Evolutionary conservation across 2,113 vertebrate species (phyloP), one percentile per base, ranked within the genome.

Genomic region (Baryphthengus martii): DNA sequence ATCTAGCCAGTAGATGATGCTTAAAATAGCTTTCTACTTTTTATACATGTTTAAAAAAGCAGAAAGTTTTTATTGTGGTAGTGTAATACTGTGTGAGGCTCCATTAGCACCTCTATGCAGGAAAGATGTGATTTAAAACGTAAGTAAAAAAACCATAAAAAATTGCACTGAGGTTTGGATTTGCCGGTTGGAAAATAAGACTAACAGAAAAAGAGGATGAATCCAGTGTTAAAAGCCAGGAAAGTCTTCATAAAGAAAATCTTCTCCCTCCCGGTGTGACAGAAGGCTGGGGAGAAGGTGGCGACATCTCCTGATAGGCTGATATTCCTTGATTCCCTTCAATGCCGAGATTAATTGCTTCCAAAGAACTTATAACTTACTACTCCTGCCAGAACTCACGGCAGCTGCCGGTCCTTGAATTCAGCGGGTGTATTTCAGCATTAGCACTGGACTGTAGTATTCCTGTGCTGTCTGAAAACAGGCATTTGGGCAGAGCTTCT

Each of bases 381-480:
- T 33, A 9, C 13, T 71, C 29, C 14, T 61, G 58, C 40, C 6
- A 24, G 20, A 88, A 24, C 24, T 31, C 4, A 10, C 39, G 39
- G 11, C 29, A 55, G 25, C 62, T 55, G 18, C 44, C 68, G 26
- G 9, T 5, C 26, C 31, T 80, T 61, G 12, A 28, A n/a, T n/a
- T n/a, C n/a, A 52, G 18, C 0, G 1, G 18, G 8, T 47, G 65
- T 39, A 31, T 55, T 49, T n/a, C 25, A 20, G 17, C 17, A 4
- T 83, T 24, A 8, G 20, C n/a, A 8, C n/a, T 56, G 37, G 21
- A 11, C 24, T 66, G 1, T 26, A 55, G 10, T 40, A 25, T 35
- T 63, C 18, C 29, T 7, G 3, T 45, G 18, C 17, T 8, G 0
- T 39, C 49, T 49, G 37, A 40, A 80, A 88, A 42, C 0, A 47